Conservation (phyloP, 2,113 vertebrate genomes). For the Machaerirhynchus nigripectus region DNA sequence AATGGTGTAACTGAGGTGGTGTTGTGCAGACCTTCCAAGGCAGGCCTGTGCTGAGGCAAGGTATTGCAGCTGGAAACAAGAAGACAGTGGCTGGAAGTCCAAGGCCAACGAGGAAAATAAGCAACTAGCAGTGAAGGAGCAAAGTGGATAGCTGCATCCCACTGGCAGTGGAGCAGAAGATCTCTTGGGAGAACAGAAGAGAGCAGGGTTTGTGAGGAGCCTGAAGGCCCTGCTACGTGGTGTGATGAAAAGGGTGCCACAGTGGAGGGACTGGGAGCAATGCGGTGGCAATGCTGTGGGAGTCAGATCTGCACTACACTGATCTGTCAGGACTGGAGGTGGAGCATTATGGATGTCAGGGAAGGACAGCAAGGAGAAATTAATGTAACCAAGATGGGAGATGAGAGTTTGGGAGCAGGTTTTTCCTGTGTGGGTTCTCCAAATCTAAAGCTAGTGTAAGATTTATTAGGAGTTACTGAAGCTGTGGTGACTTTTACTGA, state of each 20-base stretch:
- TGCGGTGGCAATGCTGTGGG: neutral
- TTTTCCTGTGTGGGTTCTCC: conserved; percentile 19
- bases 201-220: neutral
- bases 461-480: conserved; percentile 20
- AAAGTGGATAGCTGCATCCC: neutral
- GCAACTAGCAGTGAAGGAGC: neutral
- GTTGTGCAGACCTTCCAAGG: neutral
- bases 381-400: neutral
- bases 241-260: neutral
- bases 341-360: neutral
- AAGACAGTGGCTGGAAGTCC: neutral
- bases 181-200: neutral
- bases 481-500: neutral
- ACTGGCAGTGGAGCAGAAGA: neutral
- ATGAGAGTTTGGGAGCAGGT: conserved; percentile 3
- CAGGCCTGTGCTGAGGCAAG: neutral
- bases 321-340: neutral
- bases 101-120: neutral
- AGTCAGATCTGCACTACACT: neutral
- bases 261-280: neutral
- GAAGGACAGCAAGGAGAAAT: conserved; percentile 11
- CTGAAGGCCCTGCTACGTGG: neutral
- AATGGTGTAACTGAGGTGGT: neutral
- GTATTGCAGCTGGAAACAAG: neutral
- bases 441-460: neutral